These are phyloP conservation scores for Eudasyphora cyanicolor DNA, from an alignment of 2,888 invertebrate species.

Conservation along the genomic window DNA sequence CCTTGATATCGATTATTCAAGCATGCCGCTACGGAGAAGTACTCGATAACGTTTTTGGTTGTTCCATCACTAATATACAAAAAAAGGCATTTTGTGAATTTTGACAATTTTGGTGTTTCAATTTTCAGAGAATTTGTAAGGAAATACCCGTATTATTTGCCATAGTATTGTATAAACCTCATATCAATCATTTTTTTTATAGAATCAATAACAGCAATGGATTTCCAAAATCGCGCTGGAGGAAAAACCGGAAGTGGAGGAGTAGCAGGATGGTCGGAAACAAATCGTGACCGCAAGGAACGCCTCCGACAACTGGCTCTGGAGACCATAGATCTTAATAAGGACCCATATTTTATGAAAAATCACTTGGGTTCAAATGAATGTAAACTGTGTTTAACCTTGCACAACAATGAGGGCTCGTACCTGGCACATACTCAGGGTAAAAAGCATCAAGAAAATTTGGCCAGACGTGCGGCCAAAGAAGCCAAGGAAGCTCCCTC, in stretches of 20 bases:
- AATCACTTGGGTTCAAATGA: slow-evolving; percentile 99
- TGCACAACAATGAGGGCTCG: slow-evolving; percentile 99
- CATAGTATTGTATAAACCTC: no score
- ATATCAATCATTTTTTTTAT: no score
- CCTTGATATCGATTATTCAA: no score
- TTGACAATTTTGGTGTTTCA: no score
- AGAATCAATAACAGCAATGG: no score
- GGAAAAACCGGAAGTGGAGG: slow-evolving; percentile 99
- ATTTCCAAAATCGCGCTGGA: slow-evolving; percentile 99
- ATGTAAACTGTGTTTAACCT: slow-evolving; percentile 98
- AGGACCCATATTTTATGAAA: slow-evolving; percentile 99
- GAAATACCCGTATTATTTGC: background rate
- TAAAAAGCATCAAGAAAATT: slow-evolving; percentile 99
- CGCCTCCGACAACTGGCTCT: slow-evolving; percentile 96
- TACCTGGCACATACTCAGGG: slow-evolving; percentile 99
- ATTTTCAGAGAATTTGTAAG: slow-evolving; percentile 48
- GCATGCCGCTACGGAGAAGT: no score
- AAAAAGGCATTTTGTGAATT: no score
- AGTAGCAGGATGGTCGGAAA: slow-evolving; percentile 99
- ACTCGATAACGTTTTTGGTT: no score
- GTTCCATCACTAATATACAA: no score
- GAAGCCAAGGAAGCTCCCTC: slow-evolving; percentile 98
- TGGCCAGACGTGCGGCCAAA: slow-evolving; percentile 98
- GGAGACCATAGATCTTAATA: slow-evolving; percentile 99
- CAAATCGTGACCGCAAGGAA: slow-evolving; percentile 97